Evolutionary conservation across 1,140 invertebrate species (phyloP).

Genomic region (Centruroides vittatus): DNA sequence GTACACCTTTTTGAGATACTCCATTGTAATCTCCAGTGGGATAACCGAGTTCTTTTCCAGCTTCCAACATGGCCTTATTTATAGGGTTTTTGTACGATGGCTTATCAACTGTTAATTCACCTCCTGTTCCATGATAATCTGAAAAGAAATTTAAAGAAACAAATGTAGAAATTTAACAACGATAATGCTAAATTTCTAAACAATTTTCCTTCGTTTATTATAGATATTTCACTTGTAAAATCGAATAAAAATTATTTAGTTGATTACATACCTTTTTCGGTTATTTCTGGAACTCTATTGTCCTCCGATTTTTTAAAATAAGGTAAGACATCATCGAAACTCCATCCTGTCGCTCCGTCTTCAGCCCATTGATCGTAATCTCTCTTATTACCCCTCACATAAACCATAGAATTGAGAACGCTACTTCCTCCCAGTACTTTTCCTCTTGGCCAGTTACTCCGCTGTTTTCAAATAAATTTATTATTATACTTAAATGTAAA

Average conservation of each 20-base stretch:
- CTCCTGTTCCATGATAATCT: too few species aligned
- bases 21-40: not conserved
- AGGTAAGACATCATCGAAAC: conserved; percentile 64
- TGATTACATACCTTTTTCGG: not conserved
- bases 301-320: conserved; percentile 50
- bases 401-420: conserved; percentile 86
- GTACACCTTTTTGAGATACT: not conserved
- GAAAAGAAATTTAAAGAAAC: too few species aligned
- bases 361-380: conserved; percentile 84
- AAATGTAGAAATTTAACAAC: too few species aligned
- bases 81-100: too few species aligned
- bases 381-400: conserved; percentile 71
- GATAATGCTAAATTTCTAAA: too few species aligned
- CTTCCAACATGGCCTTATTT: not conserved
- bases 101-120: too few species aligned
- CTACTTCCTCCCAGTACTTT: conserved; percentile 52
- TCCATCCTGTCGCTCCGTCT: conserved; percentile 77
- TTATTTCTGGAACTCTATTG: conserved; percentile 9
- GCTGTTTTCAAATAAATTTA: too few species aligned
- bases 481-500: too few species aligned
- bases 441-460: conserved; percentile 1
- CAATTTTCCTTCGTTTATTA: too few species aligned
- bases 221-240: too few species aligned
- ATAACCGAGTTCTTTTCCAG: not conserved
- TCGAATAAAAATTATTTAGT: too few species aligned